A percentile compares a stretch with the other conserved stretches of the same genome.
Evolutionary conservation across 92 coral and sea anemone species (phyloP).

Genomic region (Siderastrea siderea): DNA sequence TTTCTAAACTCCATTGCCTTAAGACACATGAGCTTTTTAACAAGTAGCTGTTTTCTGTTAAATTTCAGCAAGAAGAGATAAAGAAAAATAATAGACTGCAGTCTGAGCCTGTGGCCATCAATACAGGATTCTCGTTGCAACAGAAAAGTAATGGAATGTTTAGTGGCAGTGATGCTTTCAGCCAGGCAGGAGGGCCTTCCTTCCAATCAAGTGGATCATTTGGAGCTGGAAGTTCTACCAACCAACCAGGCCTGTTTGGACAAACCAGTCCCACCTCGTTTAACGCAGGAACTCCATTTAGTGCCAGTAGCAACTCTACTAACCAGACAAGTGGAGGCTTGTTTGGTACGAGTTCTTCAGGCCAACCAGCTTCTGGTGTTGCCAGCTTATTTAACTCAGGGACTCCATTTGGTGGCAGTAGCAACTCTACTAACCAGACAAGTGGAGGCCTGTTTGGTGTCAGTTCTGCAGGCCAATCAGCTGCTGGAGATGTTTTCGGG

Average conservation of each 20-base stretch:
- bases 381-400: slow-evolving; percentile 31
- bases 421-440: slow-evolving; percentile 45
- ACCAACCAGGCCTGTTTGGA: slow-evolving; percentile 50
- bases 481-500: slow-evolving; percentile 35
- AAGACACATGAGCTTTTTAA: background rate
- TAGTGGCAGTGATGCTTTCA: background rate
- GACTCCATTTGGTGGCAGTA: slow-evolving; percentile 6
- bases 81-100: slow-evolving; percentile 16
- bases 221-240: background rate
- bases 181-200: background rate
- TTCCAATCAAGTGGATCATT: slow-evolving; percentile 8
- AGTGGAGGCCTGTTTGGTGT: slow-evolving; percentile 32
- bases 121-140: slow-evolving; percentile 11
- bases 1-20: background rate
- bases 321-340: slow-evolving; percentile 43
- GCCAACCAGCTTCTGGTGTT: slow-evolving; percentile 45
- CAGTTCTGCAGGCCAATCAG: slow-evolving; percentile 26
- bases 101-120: slow-evolving; percentile 12
- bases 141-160: slow-evolving; percentile 11
- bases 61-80: slow-evolving; percentile 62
- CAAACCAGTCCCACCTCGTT: slow-evolving; percentile 20
- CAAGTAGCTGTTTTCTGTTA: background rate
- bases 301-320: slow-evolving; percentile 7
- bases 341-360: slow-evolving; percentile 28
- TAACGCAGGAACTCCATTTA: background rate